Conservation (phyloP, 2,797 vertebrate species). For the Psittacula echo region DNA sequence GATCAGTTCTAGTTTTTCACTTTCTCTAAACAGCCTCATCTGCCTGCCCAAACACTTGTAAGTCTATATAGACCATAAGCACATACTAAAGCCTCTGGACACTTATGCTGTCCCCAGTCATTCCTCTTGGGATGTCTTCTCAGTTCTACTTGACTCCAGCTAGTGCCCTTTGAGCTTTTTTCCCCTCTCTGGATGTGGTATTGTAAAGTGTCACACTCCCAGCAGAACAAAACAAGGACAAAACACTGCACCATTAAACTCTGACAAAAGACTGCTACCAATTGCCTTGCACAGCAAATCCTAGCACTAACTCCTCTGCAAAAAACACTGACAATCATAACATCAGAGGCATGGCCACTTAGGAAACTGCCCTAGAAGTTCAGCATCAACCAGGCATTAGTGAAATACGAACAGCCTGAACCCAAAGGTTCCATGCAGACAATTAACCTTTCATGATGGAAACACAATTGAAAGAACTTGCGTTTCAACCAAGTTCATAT, state of each 20-base stretch:
- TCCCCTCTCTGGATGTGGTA: too few relatives aligned
- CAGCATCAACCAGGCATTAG: background rate
- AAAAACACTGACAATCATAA: background rate
- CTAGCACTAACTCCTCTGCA: background rate
- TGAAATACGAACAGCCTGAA: constrained; percentile 6
- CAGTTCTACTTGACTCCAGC: background rate
- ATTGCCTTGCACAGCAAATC: background rate
- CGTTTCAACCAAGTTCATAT: constrained; percentile 11
- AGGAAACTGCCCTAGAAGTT: background rate
- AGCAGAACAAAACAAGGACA: background rate
- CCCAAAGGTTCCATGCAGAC: background rate
- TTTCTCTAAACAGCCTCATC: background rate
- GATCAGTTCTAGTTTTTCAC: background rate
- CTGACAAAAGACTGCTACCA: background rate
- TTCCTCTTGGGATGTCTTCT: background rate
- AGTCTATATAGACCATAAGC: background rate
- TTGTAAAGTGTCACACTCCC: background rate
- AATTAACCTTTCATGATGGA: constrained; percentile 17
- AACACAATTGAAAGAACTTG: background rate
- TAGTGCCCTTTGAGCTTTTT: background rate
- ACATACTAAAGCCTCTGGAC: background rate
- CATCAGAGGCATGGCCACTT: background rate
- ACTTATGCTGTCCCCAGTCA: background rate
- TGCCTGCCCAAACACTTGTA: background rate
- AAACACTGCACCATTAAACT: background rate